These are phyloP conservation scores for Scaptomyza graminum DNA, from an alignment of 1,140 invertebrate species.

Conservation along the genomic window DNA sequence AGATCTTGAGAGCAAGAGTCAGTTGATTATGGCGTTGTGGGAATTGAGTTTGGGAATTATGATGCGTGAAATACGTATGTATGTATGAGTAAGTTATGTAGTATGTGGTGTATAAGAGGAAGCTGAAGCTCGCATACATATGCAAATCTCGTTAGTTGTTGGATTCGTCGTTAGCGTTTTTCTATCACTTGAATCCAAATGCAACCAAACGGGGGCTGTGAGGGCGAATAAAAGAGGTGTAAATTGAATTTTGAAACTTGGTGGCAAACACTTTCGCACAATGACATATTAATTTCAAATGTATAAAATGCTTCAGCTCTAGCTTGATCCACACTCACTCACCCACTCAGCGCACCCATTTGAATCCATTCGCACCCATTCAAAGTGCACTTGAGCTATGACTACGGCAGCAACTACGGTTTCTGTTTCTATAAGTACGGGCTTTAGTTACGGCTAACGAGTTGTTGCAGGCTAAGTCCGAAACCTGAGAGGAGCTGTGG, in stretches of 20 bases:
- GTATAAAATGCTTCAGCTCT: slow-evolving; percentile 27
- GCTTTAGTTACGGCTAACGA: slow-evolving; percentile 49
- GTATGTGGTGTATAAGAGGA: slow-evolving; percentile 4
- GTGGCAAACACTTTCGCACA: slow-evolving; percentile 54
- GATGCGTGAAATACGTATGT: slow-evolving; percentile 56
- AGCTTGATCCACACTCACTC: not conserved
- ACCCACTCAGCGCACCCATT: not conserved
- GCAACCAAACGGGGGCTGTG: slow-evolving; percentile 31
- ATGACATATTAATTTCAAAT: slow-evolving; percentile 79
- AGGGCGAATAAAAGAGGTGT: slow-evolving; percentile 28
- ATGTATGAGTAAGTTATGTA: not conserved
- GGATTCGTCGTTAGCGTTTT: slow-evolving; percentile 57
- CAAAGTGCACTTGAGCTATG: slow-evolving; percentile 43
- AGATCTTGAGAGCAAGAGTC: slow-evolving; percentile 24
- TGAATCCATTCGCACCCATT: slow-evolving; percentile 3
- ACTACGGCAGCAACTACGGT: slow-evolving; percentile 21
- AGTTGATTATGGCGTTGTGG: slow-evolving; percentile 73
- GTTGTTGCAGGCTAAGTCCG: slow-evolving; percentile 48
- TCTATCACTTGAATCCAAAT: slow-evolving; percentile 17
- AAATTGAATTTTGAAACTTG: slow-evolving; percentile 71
- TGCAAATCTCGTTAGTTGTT: slow-evolving; percentile 74
- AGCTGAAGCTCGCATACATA: slow-evolving; percentile 56
- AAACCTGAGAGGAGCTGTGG: not conserved
- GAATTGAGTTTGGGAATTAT: slow-evolving; percentile 77
- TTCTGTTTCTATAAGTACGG: slow-evolving; percentile 22